A percentile compares a stretch with the other conserved stretches of the same genome.
Conservation (phyloP, 2,113 vertebrate species). For the Mobula birostris region DNA sequence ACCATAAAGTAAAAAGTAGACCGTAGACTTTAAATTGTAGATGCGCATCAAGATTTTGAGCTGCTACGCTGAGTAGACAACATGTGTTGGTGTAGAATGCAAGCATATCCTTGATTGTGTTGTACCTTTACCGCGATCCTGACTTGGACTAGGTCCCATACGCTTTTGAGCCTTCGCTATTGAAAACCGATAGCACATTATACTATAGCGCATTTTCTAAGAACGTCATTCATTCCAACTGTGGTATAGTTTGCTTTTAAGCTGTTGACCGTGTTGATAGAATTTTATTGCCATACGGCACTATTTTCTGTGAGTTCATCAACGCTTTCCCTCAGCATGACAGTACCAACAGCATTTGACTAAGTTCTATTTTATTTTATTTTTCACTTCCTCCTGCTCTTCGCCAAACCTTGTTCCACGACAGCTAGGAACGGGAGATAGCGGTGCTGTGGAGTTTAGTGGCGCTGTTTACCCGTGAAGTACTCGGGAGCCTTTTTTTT, state of each 20-base stretch:
- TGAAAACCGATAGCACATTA: not conserved
- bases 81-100: not conserved
- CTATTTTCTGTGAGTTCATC: not conserved
- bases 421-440: not conserved
- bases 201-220: too few relatives aligned
- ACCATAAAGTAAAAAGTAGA: not conserved
- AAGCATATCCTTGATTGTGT: too few relatives aligned
- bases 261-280: not conserved
- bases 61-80: not conserved
- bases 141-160: not conserved
- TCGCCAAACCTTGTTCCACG: not conserved
- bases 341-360: not conserved
- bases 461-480: not conserved
- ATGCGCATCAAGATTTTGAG: not conserved
- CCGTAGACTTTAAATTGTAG: not conserved
- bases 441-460: not conserved
- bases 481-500: not conserved
- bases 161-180: not conserved
- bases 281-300: not conserved
- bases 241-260: not conserved
- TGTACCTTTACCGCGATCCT: not conserved
- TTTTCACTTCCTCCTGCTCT: not conserved
- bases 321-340: not conserved
- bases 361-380: not conserved
- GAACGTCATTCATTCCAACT: not conserved